Conservation (phyloP, 2,888 invertebrate species). For the Liposcelis brunnea region DNA sequence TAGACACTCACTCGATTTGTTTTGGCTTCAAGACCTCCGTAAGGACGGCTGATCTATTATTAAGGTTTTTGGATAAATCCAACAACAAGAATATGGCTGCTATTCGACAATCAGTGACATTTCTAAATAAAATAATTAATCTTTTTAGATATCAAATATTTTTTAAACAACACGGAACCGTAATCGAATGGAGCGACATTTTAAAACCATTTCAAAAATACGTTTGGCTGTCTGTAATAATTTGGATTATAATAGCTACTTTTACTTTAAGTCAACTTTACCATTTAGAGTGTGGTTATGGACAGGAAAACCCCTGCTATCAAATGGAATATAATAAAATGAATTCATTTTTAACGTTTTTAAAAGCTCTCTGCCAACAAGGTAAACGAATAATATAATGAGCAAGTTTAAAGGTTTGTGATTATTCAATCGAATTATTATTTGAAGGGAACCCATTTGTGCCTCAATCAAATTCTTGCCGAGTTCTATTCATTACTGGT, state of each 20-base stretch:
- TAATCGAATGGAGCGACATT: constrained; percentile 9
- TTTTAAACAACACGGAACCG: constrained; percentile 6
- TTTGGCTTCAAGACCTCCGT: too few species aligned
- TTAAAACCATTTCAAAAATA: constrained; percentile 8
- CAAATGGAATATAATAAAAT: background rate
- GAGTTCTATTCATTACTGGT: constrained; percentile 9
- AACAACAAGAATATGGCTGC: too few species aligned
- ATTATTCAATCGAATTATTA: too few species aligned
- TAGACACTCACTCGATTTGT: too few species aligned
- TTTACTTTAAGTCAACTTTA: constrained; percentile 6
- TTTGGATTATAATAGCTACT: constrained; percentile 1
- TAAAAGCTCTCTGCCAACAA: constrained; percentile 10
- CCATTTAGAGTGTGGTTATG: constrained; percentile 1
- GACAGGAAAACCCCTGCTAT: constrained; percentile 2
- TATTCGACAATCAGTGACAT: too few species aligned
- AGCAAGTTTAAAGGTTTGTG: too few species aligned
- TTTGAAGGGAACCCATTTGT: constrained; percentile 7
- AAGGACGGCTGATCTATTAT: too few species aligned
- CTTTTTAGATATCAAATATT: constrained; percentile 3
- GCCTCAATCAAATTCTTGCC: constrained; percentile 5
- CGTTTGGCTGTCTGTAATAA: constrained; percentile 9
- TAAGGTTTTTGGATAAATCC: too few species aligned
- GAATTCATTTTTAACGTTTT: constrained; percentile 6
- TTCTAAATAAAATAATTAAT: too few species aligned
- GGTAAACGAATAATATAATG: constrained; percentile 4